These are phyloP conservation scores for Mactra quadrangularis DNA, from an alignment of 1,140 invertebrate species.

Conservation along the genomic window DNA sequence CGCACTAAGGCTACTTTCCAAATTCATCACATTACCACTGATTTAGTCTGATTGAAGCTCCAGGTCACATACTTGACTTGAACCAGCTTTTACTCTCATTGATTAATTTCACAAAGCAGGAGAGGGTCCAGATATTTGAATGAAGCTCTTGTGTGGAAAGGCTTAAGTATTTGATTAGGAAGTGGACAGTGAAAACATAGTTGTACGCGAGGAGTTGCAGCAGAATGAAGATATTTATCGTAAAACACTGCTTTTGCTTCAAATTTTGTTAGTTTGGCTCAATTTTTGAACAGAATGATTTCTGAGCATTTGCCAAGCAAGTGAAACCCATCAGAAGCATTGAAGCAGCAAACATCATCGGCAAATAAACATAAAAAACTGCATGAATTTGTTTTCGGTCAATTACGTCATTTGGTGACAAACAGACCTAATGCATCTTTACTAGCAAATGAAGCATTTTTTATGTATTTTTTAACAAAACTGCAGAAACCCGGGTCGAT, in stretches of 20 bases:
- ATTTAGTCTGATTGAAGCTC: conserved; percentile 57
- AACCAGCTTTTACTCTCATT: conserved; percentile 19
- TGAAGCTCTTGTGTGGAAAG: conserved; percentile 17
- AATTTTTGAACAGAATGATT: conserved; percentile 21
- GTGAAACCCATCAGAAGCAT: conserved; percentile 4
- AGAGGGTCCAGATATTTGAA: background rate
- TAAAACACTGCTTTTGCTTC: conserved; percentile 18
- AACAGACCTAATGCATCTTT: conserved; percentile 44
- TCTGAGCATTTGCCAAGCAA: conserved; percentile 35
- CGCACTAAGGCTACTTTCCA: conserved; percentile 51
- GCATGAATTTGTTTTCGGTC: conserved; percentile 53
- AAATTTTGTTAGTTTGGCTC: conserved; percentile 9
- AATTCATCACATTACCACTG: conserved; percentile 53
- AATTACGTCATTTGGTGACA: conserved; percentile 30
- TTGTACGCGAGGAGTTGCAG: background rate
- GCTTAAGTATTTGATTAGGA: background rate
- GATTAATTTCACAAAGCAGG: conserved; percentile 38
- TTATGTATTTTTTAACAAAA: conserved; percentile 55
- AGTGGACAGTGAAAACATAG: conserved; percentile 1
- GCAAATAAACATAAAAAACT: conserved; percentile 58
- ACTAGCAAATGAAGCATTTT: conserved; percentile 37
- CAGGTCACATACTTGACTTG: conserved; percentile 61
- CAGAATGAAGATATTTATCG: conserved; percentile 9
- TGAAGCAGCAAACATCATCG: conserved; percentile 2
- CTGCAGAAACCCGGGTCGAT: no score